phyloP scores from a whole-genome alignment of 2,888 invertebrate species.

The Nemotelus pantherinus region DNA sequence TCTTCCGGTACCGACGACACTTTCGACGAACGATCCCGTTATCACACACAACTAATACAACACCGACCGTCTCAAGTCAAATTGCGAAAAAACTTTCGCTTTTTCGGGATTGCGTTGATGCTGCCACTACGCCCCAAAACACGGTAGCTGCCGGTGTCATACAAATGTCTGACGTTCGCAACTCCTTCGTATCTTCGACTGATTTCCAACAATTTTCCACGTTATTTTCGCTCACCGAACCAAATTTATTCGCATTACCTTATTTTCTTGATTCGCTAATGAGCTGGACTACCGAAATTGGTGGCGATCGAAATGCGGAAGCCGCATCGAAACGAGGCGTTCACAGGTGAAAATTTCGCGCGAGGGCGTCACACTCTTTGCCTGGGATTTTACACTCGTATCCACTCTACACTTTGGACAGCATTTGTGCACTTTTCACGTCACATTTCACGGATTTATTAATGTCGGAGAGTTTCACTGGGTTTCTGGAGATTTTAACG shows the following conservation, averaged over 20 bases:
- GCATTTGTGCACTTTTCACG: too few relatives aligned
- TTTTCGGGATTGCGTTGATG: constrained; percentile 4
- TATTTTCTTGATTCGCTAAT: not conserved
- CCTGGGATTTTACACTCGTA: not conserved
- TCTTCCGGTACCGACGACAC: not conserved
- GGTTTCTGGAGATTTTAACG: too few relatives aligned
- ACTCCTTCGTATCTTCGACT: not conserved
- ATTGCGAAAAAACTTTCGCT: constrained; percentile 19
- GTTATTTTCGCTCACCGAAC: not conserved
- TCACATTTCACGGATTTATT: too few relatives aligned
- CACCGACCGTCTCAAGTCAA: not conserved
- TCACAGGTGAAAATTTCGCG: constrained; percentile 35
- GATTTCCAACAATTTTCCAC: not conserved
- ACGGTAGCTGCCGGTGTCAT: constrained; percentile 12
- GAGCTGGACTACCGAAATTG: not conserved
- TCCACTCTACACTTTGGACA: not conserved
- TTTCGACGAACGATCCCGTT: not conserved
- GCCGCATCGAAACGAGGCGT: constrained; percentile 18
- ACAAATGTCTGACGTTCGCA: constrained; percentile 19
- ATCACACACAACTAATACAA: not conserved
- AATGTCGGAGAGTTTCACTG: too few relatives aligned
- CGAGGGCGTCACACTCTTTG: constrained; percentile 20
- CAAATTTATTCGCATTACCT: not conserved
- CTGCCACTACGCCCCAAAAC: constrained; percentile 22
- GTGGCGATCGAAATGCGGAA: not conserved